Evolutionary conservation across 2,113 vertebrate species (phyloP), one percentile per base, ranked within the genome.

Genomic region (Eclectus roratus): DNA sequence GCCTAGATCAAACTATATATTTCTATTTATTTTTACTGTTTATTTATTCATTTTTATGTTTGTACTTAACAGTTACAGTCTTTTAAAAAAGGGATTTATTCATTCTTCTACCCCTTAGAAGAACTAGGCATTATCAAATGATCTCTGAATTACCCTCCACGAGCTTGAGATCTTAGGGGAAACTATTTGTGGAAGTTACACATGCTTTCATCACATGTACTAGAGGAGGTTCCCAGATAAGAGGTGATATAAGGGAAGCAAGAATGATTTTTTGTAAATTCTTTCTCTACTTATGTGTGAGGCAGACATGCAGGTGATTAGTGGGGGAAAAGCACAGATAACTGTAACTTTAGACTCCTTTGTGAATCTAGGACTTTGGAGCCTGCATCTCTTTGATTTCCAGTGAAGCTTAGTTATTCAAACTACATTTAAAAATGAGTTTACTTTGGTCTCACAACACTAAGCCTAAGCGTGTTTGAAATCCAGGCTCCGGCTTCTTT

Each of bases 191-290:
- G 44, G 41, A 46, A 74, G 25, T 79, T 68, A 41, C 8, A 63
- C 3, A 8, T 15, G 19, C 21, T 41, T 82, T 41, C 35, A 47
- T 64, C 33, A 10, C 0, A 0, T 44, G 44, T 84, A 29, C 5
- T n/a, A n/a, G 27, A 44, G 20, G 28, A 79, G 18, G 16, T 50
- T 92, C 44, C 58, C 11, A 43, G 50, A 20, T 23, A 47, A 46
- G 13, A 65, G 28, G 14, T 29, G 39, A 85, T 35, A 80, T n/a
- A 63, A 10, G 5, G 21, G 49, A 80, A 58, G 35, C 29, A 83
- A 91, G 23, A 53, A 31, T 1, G 1, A 46, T 53, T 74, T 35
- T 56, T 63, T 2, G 2, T 35, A 56, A 52, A 71, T 64, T 37
- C 20, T 91, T 49, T 91, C 47, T 46, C n/a, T 46, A 17, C 1